phyloP scores from a whole-genome alignment of 2,797 vertebrate genomes.

The Manis pentadactyla region DNA sequence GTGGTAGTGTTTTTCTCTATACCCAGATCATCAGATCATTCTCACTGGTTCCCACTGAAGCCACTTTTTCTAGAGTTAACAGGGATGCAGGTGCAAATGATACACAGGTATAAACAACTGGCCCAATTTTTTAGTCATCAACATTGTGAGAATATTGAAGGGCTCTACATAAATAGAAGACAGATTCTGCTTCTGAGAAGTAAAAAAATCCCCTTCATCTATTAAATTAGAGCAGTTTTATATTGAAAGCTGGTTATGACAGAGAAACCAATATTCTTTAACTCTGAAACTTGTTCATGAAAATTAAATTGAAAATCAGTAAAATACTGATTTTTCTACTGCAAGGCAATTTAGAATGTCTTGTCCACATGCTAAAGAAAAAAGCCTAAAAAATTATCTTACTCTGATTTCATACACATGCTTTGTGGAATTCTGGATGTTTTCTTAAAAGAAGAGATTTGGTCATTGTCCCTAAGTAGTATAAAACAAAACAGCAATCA shows the following conservation, averaged over 20 bases:
- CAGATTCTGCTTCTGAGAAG: neutral
- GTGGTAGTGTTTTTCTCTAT: neutral
- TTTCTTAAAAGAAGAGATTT: neutral
- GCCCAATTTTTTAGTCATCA: neutral
- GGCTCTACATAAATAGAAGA: neutral
- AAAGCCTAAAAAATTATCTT: neutral
- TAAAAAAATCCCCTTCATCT: neutral
- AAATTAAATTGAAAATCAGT: neutral
- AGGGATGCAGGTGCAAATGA: neutral
- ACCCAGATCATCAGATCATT: neutral
- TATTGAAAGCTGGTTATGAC: neutral
- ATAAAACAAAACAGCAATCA: neutral
- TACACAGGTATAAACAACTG: neutral
- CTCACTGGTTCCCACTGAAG: neutral
- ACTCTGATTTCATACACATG: neutral
- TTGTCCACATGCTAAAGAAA: neutral
- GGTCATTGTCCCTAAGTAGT: neutral
- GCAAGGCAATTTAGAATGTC: neutral
- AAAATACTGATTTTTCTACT: neutral
- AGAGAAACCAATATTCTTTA: conserved; percentile 44
- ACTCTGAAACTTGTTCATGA: conserved; percentile 9
- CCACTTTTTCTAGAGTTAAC: neutral
- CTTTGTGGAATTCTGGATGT: neutral
- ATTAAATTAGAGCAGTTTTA: neutral
- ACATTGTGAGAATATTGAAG: neutral